Percentiles rank a stretch among this genome's conserved stretches.
Conservation (phyloP, 2,113 vertebrate genomes). For the Phainopepla nitens region DNA sequence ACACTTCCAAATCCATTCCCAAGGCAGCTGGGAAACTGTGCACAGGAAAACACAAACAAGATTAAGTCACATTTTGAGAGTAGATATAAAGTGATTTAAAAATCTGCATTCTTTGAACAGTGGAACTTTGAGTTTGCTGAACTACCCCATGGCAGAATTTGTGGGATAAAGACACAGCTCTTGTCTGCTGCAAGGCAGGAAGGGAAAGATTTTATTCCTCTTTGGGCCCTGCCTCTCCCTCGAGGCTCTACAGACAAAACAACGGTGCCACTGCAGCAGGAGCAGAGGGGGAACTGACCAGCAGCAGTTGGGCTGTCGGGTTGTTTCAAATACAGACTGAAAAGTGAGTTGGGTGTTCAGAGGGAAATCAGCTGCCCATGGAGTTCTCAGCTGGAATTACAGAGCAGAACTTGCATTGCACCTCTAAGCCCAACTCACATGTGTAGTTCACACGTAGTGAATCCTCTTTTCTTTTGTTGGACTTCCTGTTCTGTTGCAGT, state of each 20-base stretch:
- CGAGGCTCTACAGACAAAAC: neutral
- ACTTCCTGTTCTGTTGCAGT: neutral
- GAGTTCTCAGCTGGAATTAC: neutral
- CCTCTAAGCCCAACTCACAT: rapidly evolving
- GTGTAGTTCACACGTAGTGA: rapidly evolving
- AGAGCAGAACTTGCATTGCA: neutral
- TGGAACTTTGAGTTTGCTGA: neutral
- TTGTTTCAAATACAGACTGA: neutral
- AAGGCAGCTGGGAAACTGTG: neutral
- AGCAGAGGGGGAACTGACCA: neutral
- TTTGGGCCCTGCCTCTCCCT: neutral
- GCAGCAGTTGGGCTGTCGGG: rapidly evolving
- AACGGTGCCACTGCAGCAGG: neutral
- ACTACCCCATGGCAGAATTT: neutral
- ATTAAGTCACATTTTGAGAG: neutral
- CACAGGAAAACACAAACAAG: neutral
- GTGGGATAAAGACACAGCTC: neutral
- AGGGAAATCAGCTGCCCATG: neutral
- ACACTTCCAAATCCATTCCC: neutral
- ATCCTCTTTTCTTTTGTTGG: neutral
- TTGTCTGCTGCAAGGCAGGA: neutral
- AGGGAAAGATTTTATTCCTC: neutral
- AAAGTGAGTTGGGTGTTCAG: neutral
- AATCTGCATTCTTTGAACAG: neutral
- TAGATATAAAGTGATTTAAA: neutral